A percentile compares a stretch with the other conserved stretches of the same genome.
Conservation (phyloP, 2,797 vertebrate genomes). For the Chromis chromis region DNA sequence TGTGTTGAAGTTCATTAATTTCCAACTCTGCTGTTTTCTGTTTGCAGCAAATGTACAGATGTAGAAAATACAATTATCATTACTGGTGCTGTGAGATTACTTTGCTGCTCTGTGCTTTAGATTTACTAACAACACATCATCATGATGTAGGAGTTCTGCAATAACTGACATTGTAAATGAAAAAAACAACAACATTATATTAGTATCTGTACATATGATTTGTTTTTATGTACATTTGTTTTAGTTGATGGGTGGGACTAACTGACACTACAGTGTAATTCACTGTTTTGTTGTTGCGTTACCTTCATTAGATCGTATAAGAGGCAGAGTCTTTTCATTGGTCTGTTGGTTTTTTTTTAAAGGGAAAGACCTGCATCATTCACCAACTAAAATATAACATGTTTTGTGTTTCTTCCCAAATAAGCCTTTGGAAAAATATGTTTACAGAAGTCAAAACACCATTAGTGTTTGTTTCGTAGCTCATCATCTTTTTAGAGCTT, state of each 20-base stretch:
- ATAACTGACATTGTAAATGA: background rate
- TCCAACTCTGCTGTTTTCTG: constrained; percentile 37
- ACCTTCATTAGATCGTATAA: background rate
- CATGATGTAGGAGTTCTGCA: background rate
- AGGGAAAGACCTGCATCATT: too few relatives aligned
- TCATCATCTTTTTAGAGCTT: too few relatives aligned
- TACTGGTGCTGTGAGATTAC: constrained; percentile 22
- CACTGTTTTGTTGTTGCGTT: background rate
- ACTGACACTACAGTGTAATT: background rate
- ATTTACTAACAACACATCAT: background rate
- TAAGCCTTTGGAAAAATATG: too few relatives aligned
- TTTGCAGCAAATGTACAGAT: constrained; percentile 24
- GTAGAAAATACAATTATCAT: constrained; percentile 28
- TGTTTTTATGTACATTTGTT: background rate
- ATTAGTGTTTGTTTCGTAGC: too few relatives aligned
- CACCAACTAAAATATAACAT: too few relatives aligned
- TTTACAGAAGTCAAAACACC: too few relatives aligned
- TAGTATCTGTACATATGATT: background rate
- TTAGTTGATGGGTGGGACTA: constrained; percentile 7
- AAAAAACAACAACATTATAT: background rate
- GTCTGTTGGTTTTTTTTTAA: too few relatives aligned
- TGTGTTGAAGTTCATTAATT: constrained; percentile 43
- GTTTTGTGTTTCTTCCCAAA: too few relatives aligned
- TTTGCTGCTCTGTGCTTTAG: background rate
- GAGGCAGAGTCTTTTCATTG: background rate